Evolutionary conservation across 2,797 vertebrate species (phyloP).

Genomic region (Gymnoscopelus microlampas): DNA sequence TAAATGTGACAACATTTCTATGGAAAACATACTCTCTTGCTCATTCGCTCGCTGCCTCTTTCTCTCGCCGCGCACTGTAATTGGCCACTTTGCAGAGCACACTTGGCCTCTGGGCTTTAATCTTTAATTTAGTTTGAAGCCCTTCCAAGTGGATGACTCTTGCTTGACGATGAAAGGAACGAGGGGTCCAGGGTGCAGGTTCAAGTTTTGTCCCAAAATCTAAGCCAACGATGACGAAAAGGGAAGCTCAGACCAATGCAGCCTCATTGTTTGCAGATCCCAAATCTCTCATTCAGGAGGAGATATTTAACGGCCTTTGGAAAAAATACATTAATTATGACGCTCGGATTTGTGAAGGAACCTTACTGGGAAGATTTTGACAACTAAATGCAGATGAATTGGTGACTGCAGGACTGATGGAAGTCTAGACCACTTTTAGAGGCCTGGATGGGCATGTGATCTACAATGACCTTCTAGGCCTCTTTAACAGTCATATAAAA

Average conservation of each 20-base stretch:
- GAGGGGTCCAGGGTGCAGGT: conserved; percentile 38
- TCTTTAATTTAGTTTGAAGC: conserved; percentile 47
- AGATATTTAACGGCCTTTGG: conserved; percentile 37
- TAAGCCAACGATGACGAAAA: conserved; percentile 59
- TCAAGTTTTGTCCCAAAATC: conserved; percentile 28
- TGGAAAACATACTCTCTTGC: conserved; percentile 71
- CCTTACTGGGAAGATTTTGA: conserved; percentile 38
- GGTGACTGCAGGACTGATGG: conserved; percentile 35
- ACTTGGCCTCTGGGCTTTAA: conserved; percentile 49
- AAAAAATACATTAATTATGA: conserved; percentile 32
- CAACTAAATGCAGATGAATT: conserved; percentile 51
- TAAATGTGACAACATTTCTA: conserved; percentile 80
- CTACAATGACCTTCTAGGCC: conserved; percentile 57
- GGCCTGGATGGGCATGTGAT: conserved; percentile 41
- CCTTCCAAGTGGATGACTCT: conserved; percentile 47
- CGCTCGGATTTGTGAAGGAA: conserved; percentile 41
- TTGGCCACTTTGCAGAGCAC: conserved; percentile 56
- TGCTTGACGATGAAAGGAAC: conserved; percentile 41
- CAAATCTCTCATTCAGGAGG: conserved; percentile 7
- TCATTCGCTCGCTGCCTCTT: conserved; percentile 12
- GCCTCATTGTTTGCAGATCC: conserved; percentile 15
- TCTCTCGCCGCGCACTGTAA: conserved; percentile 37
- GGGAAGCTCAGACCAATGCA: conserved; percentile 24
- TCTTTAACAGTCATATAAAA: conserved; percentile 67
- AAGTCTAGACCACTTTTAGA: conserved; percentile 36